These are phyloP conservation scores for Sebastes steindachneri DNA, from an alignment of 2,797 vertebrate species.

Conservation along the genomic window DNA sequence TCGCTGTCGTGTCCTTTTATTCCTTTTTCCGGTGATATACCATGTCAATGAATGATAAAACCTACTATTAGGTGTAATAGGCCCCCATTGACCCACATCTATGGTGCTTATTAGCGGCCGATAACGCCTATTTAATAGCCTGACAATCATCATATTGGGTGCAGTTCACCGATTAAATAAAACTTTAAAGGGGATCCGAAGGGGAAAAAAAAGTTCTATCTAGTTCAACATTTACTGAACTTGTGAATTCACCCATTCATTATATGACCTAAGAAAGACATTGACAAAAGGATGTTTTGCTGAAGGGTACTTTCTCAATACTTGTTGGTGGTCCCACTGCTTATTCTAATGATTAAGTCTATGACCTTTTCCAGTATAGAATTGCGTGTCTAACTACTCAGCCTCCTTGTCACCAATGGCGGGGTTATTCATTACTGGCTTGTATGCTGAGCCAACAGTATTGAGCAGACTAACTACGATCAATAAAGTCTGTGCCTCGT, in stretches of 20 bases:
- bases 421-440: slow-evolving; percentile 29
- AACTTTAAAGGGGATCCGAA: background rate
- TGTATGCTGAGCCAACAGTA: background rate
- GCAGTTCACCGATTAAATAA: background rate
- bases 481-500: background rate
- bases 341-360: slow-evolving; percentile 34
- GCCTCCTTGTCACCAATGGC: slow-evolving; percentile 12
- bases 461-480: slow-evolving; percentile 2
- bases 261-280: background rate
- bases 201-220: background rate
- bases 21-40: too few species aligned
- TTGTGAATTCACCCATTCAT: background rate
- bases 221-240: background rate
- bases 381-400: background rate
- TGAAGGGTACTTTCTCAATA: background rate
- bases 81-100: too few species aligned
- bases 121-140: too few species aligned
- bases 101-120: too few species aligned
- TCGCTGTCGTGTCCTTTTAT: too few species aligned
- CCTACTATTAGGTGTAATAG: too few species aligned
- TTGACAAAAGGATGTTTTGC: background rate
- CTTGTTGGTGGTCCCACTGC: slow-evolving; percentile 7
- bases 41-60: fast-evolving
- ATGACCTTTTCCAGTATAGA: slow-evolving; percentile 47
- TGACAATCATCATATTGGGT: too few species aligned